Base-by-base conservation (phyloP, 2,113 vertebrate genomes). In the Neolamprologus variostigma region DNA sequence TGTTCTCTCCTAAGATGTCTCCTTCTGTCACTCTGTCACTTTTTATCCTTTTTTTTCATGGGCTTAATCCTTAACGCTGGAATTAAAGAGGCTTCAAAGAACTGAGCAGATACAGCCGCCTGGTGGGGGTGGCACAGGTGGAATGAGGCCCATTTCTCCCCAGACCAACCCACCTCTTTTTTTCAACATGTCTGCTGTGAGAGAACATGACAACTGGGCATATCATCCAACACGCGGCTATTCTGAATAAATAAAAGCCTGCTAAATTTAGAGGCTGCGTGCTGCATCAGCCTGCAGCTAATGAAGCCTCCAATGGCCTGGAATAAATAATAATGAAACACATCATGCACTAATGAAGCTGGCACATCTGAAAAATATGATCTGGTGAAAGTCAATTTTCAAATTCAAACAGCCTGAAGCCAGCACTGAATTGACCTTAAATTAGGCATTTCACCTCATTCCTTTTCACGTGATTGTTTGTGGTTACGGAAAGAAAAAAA, bases 261-360 rank as follows among this genome's bases (percentile, higher is more conserved):
- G 89, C 87, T 94, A 93, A 93, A 94, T 94, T 94, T 95, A 95
- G 94, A 89, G 55, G 28, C 87, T 33, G 80, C n/a, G 28, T 76
- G 82, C 90, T 61, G 83, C 91, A 91, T 93, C 89, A 88, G 89
- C 90, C 84, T 79, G 73, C 84, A 90, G 93, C 91, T 94, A 97
- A 96, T 93, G 91, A 93, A 90, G 91, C 91, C 92, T 91, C 94
- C 91, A 91, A 95, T 87, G 88, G 91, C 84, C 88, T 23, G 89
- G 63, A 89, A 96, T 95, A 93, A 94, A 96, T 94, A 94, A 95
- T 91, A 94, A 95, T 91, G 89, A 93, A 93, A 95, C 89, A 13
- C 88, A 91, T 91, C 91, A 76, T 82, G 84, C 83, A 87, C 91
- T 95, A 96, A 96, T 93, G 93, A 96, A 93, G 89, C 89, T 81